Evolutionary conservation across 30 jellyfish, hydroid and myxozoan genomes (phyloP).

Genomic region (Hydractinia symbiolongicarpus): DNA sequence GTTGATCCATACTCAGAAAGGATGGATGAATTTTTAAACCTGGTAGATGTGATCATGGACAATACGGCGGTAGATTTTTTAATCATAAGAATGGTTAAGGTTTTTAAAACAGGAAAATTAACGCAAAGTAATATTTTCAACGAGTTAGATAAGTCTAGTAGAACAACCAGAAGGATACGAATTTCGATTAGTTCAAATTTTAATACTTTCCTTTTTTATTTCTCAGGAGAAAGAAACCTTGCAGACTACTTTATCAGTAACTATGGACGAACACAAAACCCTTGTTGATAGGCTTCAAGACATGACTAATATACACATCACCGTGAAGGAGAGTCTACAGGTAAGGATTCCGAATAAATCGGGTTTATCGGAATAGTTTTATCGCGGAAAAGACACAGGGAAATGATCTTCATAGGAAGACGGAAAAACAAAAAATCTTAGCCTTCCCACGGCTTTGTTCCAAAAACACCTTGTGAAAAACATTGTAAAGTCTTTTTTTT

Average conservation of each 20-base stretch:
- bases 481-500: no score
- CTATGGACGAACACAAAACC: conserved; percentile 67
- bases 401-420: no score
- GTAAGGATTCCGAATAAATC: not conserved
- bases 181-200: no score
- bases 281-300: conserved; percentile 61
- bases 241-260: conserved; percentile 63
- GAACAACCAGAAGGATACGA: no score
- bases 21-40: conserved; percentile 5
- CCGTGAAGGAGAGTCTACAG: conserved; percentile 79
- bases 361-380: no score
- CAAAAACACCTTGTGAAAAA: no score
- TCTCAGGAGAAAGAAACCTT: conserved; percentile 67
- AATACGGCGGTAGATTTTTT: not conserved
- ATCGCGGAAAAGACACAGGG: no score
- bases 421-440: no score
- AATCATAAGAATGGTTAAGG: no score
- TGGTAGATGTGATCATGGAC: conserved; percentile 16
- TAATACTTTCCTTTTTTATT: not conserved
- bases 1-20: not conserved
- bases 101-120: not conserved
- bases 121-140: no score
- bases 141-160: no score
- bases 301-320: conserved; percentile 69
- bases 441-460: no score